phyloP scores from a whole-genome alignment of 37 sponge, comb jelly and placozoan species.

The Spongilla lacustris region DNA sequence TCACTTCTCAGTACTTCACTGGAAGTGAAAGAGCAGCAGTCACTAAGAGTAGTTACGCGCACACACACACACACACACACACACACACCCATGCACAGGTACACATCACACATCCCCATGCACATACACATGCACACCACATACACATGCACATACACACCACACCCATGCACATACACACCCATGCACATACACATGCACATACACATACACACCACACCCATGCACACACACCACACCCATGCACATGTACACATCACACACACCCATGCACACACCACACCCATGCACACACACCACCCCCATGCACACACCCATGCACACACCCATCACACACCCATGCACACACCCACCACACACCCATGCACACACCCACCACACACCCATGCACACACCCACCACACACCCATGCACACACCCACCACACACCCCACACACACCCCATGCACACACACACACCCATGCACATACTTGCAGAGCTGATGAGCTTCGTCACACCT shows the following conservation, averaged over 20 bases:
- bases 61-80: too few relatives aligned
- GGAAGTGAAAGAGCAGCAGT: too few relatives aligned
- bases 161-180: not conserved
- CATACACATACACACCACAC: not conserved
- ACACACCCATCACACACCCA: not conserved
- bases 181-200: not conserved
- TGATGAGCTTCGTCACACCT: constrained; percentile 48
- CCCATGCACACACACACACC: constrained; percentile 2
- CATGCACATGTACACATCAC: too few relatives aligned
- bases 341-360: too few relatives aligned
- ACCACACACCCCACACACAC: not conserved
- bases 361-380: not conserved
- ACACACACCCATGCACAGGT: too few relatives aligned
- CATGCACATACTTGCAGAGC: constrained; percentile 64
- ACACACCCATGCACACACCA: not conserved
- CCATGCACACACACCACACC: constrained; percentile 57
- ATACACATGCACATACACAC: not conserved
- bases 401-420: not conserved
- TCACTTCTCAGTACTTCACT: constrained; percentile 84
- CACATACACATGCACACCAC: not conserved
- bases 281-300: not conserved
- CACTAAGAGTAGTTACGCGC: too few relatives aligned
- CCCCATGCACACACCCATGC: not conserved
- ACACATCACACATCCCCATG: too few relatives aligned
- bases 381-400: not conserved